phyloP scores from a whole-genome alignment of 2,797 vertebrate species.

The Picus viridis region DNA sequence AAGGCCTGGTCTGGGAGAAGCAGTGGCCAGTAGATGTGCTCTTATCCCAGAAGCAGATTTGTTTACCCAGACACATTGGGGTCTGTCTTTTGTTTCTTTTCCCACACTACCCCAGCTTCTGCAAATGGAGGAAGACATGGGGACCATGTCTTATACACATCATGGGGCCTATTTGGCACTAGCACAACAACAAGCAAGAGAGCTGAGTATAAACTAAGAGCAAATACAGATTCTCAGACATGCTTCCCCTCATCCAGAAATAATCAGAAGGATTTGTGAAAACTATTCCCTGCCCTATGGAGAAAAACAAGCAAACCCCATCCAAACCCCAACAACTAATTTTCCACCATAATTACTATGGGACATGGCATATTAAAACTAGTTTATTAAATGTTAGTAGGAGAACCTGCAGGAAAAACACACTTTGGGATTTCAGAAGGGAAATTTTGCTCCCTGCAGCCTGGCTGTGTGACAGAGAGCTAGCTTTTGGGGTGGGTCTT shows the following conservation, averaged over 20 bases:
- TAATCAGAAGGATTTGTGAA: not conserved
- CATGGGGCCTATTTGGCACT: no score
- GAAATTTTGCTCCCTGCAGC: not conserved
- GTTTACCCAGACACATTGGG: no score
- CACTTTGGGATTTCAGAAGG: not conserved
- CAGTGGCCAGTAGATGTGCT: no score
- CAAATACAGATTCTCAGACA: not conserved
- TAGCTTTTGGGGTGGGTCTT: not conserved
- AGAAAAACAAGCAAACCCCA: not conserved
- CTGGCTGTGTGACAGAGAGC: not conserved
- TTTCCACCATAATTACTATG: not conserved
- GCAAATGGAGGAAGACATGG: no score
- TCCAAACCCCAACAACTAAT: no score
- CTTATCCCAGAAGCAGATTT: no score
- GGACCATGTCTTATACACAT: no score
- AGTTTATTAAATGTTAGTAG: not conserved
- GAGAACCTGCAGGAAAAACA: not conserved
- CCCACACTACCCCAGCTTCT: no score
- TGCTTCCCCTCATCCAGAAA: not conserved
- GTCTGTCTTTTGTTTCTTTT: no score
- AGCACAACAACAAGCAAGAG: not conserved
- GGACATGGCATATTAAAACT: not conserved
- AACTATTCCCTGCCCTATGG: not conserved
- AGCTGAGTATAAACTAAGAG: not conserved
- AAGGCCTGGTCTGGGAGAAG: no score